Base-by-base conservation (phyloP, 2,113 vertebrate species). In the Corydoras sp. region DNA sequence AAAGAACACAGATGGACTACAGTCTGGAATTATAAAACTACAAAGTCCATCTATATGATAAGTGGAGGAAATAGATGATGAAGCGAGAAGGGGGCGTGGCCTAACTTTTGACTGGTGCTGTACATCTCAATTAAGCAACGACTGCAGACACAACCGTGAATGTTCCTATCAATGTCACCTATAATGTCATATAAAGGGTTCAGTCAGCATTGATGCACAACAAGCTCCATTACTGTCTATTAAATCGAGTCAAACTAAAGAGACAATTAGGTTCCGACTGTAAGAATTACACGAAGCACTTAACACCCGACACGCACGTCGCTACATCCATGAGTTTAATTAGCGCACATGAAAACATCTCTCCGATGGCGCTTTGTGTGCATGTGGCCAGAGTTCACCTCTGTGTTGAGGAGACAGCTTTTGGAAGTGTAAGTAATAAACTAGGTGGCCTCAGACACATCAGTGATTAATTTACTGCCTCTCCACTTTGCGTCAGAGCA, bases 391-490 rank as follows among this genome's bases (percentile, higher is more conserved):
- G 67, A 63, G 58, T 72, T 79, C 72, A 51, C 62, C 68, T 66
- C 72, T 53, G 58, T 75, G 60, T 68, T 76, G 71, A 77, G 74
- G 62, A 76, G 77, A 71, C 69, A 65, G 55, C 30, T 70, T 73
- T 24, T 76, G 70, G 30, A 77, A 80, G 73, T 69, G 71, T 24
- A 66, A 56, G 74, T 68, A 70, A 76, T 81, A 80, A 83, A 81
- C 71, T 59, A 76, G 35, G 71, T 75, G 65, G 75, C 77, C 71
- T 77, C 64, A 71, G 75, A 81, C 72, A 72, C 78, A 81, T 77
- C 77, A 68, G 78, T 81, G 78, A 81, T 80, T 81, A 77, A 81
- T 83, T 81, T 80, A 79, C 73, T 79, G 80, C 78, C 73, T 80
- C 77, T 76, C 70, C 56, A 76, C 74, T 81, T 66, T 64, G 67